Conservation (phyloP, 2,797 vertebrate genomes). For the Diplodus sargus region DNA sequence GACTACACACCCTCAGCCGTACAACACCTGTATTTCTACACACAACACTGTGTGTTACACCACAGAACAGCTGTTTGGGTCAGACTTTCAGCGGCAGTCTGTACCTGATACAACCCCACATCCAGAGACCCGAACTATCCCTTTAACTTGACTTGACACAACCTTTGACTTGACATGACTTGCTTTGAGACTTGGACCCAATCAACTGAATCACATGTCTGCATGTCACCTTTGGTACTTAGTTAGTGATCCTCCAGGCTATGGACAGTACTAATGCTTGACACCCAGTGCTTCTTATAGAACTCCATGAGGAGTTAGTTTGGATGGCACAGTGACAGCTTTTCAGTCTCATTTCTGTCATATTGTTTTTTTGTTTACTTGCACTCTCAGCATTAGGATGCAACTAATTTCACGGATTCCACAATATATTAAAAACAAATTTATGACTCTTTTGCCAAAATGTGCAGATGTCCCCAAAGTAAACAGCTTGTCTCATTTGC, state of each 20-base stretch:
- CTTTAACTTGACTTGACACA: no score
- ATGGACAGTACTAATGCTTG: not conserved
- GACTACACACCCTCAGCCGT: no score
- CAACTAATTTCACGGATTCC: conserved; percentile 37
- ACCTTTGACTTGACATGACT: no score
- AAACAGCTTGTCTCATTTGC: conserved; percentile 41
- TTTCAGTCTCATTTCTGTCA: conserved; percentile 20
- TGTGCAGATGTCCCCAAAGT: conserved; percentile 28
- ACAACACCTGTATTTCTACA: no score
- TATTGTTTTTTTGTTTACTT: conserved; percentile 13
- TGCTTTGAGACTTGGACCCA: no score
- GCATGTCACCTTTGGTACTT: not conserved
- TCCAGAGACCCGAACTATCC: no score
- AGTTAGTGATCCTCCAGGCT: not conserved
- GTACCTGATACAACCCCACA: no score
- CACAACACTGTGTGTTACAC: no score
- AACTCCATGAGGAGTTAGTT: no score
- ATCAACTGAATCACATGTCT: no score
- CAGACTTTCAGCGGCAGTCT: no score
- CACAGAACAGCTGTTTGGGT: no score
- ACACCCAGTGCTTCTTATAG: not conserved
- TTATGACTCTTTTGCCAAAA: conserved; percentile 36
- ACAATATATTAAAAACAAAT: conserved; percentile 33
- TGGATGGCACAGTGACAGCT: not conserved
- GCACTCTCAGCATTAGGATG: conserved; percentile 7